These are phyloP conservation scores for Charadrius vociferus DNA, from an alignment of 2,113 vertebrate genomes.

Conservation along the genomic window DNA sequence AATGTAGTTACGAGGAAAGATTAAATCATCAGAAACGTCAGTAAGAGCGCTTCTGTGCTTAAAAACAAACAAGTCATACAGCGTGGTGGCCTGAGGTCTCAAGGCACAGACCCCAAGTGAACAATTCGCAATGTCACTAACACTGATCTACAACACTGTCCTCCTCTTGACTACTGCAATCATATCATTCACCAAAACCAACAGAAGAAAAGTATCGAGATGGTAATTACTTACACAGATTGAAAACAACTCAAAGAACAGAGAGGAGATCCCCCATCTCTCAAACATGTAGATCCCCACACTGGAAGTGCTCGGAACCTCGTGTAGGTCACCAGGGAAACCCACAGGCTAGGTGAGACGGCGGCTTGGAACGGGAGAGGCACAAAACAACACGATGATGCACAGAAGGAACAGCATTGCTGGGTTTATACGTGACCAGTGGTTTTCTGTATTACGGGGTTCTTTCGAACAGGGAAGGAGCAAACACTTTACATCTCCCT, in stretches of 20 bases:
- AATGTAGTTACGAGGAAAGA: background rate
- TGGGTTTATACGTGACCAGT: background rate
- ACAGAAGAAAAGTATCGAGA: background rate
- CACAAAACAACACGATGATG: background rate
- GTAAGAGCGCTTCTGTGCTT: background rate
- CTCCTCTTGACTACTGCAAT: background rate
- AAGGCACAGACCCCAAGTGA: background rate
- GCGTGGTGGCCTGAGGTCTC: background rate
- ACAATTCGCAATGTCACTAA: background rate
- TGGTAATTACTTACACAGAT: background rate
- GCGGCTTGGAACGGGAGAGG: background rate
- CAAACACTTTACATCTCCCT: background rate
- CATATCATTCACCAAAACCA: background rate
- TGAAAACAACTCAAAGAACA: background rate
- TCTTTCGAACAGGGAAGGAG: background rate
- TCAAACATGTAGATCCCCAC: background rate
- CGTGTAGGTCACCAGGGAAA: background rate
- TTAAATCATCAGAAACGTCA: background rate
- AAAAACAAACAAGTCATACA: background rate
- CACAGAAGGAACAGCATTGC: background rate
- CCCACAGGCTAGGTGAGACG: background rate
- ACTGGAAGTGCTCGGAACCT: background rate
- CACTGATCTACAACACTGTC: accelerated
- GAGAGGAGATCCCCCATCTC: background rate
- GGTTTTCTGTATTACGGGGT: background rate